Base-by-base conservation (phyloP, 1,140 invertebrate species). In the Aphelinus certus region DNA sequence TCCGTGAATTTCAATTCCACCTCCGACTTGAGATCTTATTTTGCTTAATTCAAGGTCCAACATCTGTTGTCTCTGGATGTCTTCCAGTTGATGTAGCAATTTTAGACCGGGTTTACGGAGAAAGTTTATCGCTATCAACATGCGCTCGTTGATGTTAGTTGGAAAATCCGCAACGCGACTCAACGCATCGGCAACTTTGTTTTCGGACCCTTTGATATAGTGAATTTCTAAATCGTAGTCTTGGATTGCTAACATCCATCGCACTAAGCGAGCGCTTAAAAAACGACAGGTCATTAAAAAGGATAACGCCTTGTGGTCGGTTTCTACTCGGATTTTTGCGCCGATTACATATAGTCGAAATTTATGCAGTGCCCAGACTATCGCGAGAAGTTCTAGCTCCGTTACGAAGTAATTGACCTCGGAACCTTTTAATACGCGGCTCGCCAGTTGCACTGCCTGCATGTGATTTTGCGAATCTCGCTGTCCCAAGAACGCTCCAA, bases 401-500 rank as follows among this genome's bases (percentile, higher is more conserved):
- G 26, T 26, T 26, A 26, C 26, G 26, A 26, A 26, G 26, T 26
- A 26, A 26, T 26, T 26, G 26, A 26, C 26, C 26, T 26, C 26
- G 26, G 26, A 26, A 26, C 26, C 26, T 26, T 26, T 26, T 26
- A 0, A 26, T 26, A 26, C 26, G 26, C 26, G 26, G 26, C 26
- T 26, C 26, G 26, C 26, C 26, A 7, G 42, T 3, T 5, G 53
- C 3, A 66, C 49, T 2, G 53, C 26, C 53, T 66, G 49, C 51
- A 61, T 53, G 1, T 66, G 43, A 45, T 60, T 53, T 1, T 26
- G 43, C 1, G 6, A 42, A 1, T 69, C 45, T 43, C 69, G 53
- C 26, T 76, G 74, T 45, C 47, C 56, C 6, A 71, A n/a, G 0
- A 66, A 48, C 7, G 68, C 67, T 51, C 74, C 74, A 7, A 76